Conservation (phyloP, 2,113 vertebrate species). For the Anseranas semipalmata region DNA sequence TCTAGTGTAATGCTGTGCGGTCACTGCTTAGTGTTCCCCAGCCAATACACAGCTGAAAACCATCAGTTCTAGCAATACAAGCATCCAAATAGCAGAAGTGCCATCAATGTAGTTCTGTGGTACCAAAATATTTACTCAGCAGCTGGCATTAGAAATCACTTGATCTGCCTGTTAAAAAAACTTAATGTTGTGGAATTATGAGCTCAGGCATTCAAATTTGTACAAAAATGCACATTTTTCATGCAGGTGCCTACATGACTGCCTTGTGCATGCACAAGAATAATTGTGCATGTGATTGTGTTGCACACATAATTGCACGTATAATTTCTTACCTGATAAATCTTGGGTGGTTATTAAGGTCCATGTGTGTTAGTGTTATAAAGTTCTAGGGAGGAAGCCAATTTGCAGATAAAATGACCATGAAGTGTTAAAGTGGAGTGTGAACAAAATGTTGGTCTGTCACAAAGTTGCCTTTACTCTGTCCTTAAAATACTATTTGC, state of each 20-base stretch:
- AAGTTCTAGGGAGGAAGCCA: not conserved
- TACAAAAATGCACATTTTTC: not conserved
- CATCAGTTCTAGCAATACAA: not conserved
- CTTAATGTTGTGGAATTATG: not conserved
- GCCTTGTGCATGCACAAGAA: not conserved
- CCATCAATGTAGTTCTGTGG: not conserved
- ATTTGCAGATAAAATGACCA: not conserved
- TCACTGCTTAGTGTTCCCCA: slow-evolving; percentile 48
- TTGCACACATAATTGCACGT: not conserved
- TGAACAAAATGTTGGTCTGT: not conserved
- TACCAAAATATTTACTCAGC: not conserved
- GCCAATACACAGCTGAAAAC: not conserved
- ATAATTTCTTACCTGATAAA: not conserved
- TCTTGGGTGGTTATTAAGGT: not conserved
- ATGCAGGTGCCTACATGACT: not conserved
- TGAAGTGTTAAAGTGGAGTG: not conserved
- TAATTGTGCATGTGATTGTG: not conserved
- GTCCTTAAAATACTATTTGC: slow-evolving; percentile 5
- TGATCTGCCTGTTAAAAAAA: not conserved
- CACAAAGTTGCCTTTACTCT: not conserved
- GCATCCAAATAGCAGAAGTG: not conserved
- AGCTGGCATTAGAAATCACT: not conserved
- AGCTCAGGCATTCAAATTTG: slow-evolving; percentile 1
- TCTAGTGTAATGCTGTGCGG: slow-evolving; percentile 45
- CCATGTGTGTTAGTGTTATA: not conserved